A percentile compares a stretch with the other conserved stretches of the same genome.
Evolutionary conservation across 1,140 invertebrate genomes (phyloP).

Genomic region (Aradophagus sp.): DNA sequence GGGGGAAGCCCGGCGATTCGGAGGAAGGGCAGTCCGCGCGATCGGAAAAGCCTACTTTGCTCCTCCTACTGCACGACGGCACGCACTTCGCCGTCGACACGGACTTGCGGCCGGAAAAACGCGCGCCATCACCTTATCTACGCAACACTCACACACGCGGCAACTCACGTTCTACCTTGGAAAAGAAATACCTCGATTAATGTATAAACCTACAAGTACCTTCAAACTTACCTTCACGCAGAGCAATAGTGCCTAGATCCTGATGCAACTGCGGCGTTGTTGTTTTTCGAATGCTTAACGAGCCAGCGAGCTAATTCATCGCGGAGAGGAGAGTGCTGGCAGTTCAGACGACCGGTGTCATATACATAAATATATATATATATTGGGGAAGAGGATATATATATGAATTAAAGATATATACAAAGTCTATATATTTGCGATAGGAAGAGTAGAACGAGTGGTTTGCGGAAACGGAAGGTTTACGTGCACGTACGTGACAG

Average conservation of each 20-base stretch:
- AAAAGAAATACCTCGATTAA: slow-evolving; percentile 72
- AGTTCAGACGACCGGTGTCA: slow-evolving; percentile 49
- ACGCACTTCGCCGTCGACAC: slow-evolving; percentile 38
- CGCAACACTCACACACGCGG: slow-evolving; percentile 43
- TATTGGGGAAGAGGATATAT: slow-evolving; percentile 36
- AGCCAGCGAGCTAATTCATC: slow-evolving; percentile 29
- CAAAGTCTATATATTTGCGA: slow-evolving; percentile 56
- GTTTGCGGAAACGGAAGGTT: slow-evolving; percentile 36
- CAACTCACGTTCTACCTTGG: slow-evolving; percentile 67
- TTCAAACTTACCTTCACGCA: slow-evolving; percentile 71
- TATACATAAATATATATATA: slow-evolving; percentile 48
- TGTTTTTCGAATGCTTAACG: slow-evolving; percentile 50
- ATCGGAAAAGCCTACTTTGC: too few relatives aligned
- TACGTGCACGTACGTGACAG: slow-evolving; percentile 30
- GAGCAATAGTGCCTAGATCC: slow-evolving; percentile 72
- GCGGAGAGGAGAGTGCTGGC: slow-evolving; percentile 27
- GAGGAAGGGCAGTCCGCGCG: too few relatives aligned
- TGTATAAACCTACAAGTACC: slow-evolving; percentile 70
- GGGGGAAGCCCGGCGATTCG: too few relatives aligned
- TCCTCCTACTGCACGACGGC: too few relatives aligned
- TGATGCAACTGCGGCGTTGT: slow-evolving; percentile 55
- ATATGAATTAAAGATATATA: slow-evolving; percentile 55
- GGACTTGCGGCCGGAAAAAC: slow-evolving; percentile 30
- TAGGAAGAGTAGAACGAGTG: slow-evolving; percentile 33
- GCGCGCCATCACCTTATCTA: slow-evolving; percentile 50